Base-by-base conservation (phyloP, 2,888 invertebrate genomes). In the Ernsta delagoae region DNA sequence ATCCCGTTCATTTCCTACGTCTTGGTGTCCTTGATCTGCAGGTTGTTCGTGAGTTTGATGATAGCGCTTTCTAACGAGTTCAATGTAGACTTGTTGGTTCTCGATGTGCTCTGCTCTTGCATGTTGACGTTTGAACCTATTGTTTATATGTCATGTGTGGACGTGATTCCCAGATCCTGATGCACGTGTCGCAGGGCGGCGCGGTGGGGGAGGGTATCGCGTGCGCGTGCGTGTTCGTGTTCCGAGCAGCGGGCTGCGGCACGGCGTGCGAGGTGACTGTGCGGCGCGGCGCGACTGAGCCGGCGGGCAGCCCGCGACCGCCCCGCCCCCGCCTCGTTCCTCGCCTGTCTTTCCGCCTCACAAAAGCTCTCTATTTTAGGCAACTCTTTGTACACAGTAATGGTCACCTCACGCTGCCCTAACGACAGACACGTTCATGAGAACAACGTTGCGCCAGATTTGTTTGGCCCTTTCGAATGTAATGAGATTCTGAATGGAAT, bases 401-500 rank as follows among this genome's bases (percentile, higher is more conserved):
- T 24, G 24, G 24, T 24, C 24, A 24, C 24, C 24, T 24, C 24
- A 24, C 24, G 24, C 24, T 24, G 24, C 24, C 24, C 24, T 24
- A 24, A 24, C 24, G 24, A 24, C 24, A 24, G 88, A 90, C 92
- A 91, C 90, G 92, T 91, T 87, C 93, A 92, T 91, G 92, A 92
- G 93, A 93, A 91, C 85, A 80, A 80, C 83, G 83, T 89, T 90
- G 92, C 87, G 87, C 90, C 88, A 90, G 91, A 90, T 92, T 88
- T 90, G 89, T 92, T 88, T 87, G 83, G 82, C 86, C 87, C 87
- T 90, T 90, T 88, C 86, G 83, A 89, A 84, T 88, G 89, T 93
- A 92, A 93, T 92, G 91, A 89, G 92, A 91, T 91, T 92, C 90
- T 91, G 89, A 92, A 92, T 92, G 90, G 91, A 89, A 89, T 86